Base-by-base conservation (phyloP, 2,113 vertebrate species). In the Dipodomys merriami region DNA sequence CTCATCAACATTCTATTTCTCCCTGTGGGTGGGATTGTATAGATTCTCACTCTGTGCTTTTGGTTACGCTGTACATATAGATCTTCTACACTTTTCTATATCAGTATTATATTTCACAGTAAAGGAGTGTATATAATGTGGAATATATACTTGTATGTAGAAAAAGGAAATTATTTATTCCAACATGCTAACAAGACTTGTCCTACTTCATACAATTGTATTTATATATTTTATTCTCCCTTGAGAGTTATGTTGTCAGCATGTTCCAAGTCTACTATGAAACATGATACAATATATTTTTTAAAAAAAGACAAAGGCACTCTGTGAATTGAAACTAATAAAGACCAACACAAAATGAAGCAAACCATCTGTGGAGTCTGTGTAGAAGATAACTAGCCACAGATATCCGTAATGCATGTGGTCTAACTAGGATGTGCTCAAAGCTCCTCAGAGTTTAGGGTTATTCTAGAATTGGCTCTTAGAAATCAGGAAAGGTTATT, bases 161-260 rank as follows among this genome's bases (percentile, higher is more conserved):
- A 68, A 78, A 74, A 88, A 68, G 33, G 49, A 87, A 83, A 73
- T 73, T 3, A 7, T n/a, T 8, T 62, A 68, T 71, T 79, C 2
- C 25, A 84, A 7, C 39, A 78, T 29, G 33, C 46, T 90, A 71
- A 39, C 29, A 29, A 35, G 30, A 53, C 33, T 83, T 87, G 72
- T 67, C 65, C 19, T 23, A 86, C 53, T 68, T 85, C 82, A n/a
- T 83, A 67, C 60, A 60, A 29, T 69, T 29, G 29, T 19, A 39
- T 73, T 94, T 88, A 57, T 72, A 33, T 87, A 80, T 93, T 87
- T 80, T 76, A 60, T 79, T 65, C 35, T 76, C 39, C 19, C 49
- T 57, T 44, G 68, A 90, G 71, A 9, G 78, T 85, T 95, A 69
- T 84, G 67, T 57, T 79, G 73, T 89, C 69, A 79, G 46, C 72